Percentiles rank a stretch among this genome's conserved stretches.
Evolutionary conservation across 1,140 invertebrate species (phyloP).

Genomic region (Theocolax elegans): DNA sequence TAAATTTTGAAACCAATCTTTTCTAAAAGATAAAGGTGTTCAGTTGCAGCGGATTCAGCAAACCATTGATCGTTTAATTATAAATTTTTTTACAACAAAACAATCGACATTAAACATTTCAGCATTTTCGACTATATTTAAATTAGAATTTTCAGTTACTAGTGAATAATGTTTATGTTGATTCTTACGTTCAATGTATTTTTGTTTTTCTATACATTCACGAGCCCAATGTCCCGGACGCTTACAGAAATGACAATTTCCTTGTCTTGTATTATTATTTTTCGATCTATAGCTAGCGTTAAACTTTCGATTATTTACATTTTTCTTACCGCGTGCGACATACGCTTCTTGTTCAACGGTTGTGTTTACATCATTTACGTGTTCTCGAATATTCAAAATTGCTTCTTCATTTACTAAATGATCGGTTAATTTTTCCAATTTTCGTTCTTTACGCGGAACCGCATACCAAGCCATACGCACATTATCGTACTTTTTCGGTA

Average conservation of each 20-base stretch:
- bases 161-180: slow-evolving; percentile 4
- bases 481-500: too few species aligned
- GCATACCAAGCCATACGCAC: slow-evolving; percentile 42
- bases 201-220: too few species aligned
- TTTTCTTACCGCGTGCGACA: too few species aligned
- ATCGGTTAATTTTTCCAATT: too few species aligned
- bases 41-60: slow-evolving; percentile 7
- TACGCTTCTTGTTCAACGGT: background rate
- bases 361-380: slow-evolving; percentile 1
- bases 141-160: background rate
- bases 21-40: background rate
- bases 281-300: background rate
- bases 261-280: slow-evolving; percentile 6
- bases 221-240: too few species aligned
- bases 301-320: background rate
- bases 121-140: background rate
- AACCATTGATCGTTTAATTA: background rate
- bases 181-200: slow-evolving; percentile 6
- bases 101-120: slow-evolving; percentile 17
- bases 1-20: slow-evolving; percentile 6
- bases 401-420: too few species aligned
- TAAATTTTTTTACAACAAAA: background rate
- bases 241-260: too few species aligned
- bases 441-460: too few species aligned
- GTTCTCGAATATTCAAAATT: too few species aligned